Evolutionary conservation across 1,140 invertebrate species (phyloP).

Genomic region (Caenorhabditis briggsae): DNA sequence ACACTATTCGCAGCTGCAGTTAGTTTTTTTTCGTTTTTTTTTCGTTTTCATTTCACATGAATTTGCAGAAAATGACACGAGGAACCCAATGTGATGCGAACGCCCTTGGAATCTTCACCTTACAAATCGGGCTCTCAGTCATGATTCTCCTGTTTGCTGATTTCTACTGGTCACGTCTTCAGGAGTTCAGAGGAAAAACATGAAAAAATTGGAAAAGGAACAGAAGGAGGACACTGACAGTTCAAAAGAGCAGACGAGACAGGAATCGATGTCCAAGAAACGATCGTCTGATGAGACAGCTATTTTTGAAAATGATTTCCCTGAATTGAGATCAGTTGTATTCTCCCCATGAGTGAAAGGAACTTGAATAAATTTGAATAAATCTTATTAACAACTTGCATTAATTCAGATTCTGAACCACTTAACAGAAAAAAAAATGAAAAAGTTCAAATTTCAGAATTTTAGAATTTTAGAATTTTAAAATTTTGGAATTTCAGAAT

Average conservation of each 20-base stretch:
- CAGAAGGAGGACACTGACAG: background rate
- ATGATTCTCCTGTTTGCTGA: slow-evolving; percentile 26
- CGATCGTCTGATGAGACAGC: background rate
- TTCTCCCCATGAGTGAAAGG: background rate
- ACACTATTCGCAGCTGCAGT: background rate
- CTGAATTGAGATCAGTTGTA: slow-evolving; percentile 42
- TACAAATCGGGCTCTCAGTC: slow-evolving; percentile 1
- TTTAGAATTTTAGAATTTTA: no score
- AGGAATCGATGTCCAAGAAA: background rate
- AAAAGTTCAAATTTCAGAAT: no score
- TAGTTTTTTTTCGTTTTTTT: background rate
- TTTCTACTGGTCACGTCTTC: slow-evolving; percentile 32
- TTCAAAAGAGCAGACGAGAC: background rate
- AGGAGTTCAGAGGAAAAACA: slow-evolving; percentile 17
- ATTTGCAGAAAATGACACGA: slow-evolving; percentile 28
- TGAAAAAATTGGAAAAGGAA: background rate
- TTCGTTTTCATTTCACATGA: background rate
- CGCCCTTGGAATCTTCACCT: background rate
- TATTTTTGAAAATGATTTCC: slow-evolving; percentile 21
- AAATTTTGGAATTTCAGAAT: no score
- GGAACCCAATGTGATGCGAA: slow-evolving; percentile 30
- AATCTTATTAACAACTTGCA: no score
- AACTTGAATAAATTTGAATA: no score
- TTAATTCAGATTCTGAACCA: no score
- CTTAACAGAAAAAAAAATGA: no score